Base-by-base conservation (phyloP, 2,113 vertebrate species). In the Tachysurus fulvidraco region DNA sequence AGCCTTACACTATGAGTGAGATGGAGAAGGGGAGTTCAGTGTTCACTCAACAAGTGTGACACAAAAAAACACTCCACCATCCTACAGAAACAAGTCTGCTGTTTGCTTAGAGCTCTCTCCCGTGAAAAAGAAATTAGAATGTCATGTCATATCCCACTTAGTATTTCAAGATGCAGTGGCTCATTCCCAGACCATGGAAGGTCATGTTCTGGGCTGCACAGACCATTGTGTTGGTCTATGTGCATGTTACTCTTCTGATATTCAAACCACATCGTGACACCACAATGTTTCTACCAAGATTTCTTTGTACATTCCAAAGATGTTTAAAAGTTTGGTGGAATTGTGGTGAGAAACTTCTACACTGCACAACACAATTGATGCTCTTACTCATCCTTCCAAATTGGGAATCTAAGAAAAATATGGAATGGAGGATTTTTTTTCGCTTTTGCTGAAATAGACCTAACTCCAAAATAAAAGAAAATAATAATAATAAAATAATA, bases 81-180 rank as follows among this genome's bases (percentile, higher is more conserved):
- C 88, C 85, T 86, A 78, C 57, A 87, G 87, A 83, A 90, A 87
- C 85, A 83, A 77, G 77, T 44, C 83, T 67, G n/a, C 57, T 93
- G 92, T 94, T 94, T 93, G 81, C 86, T 86, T 90, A 92, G 91
- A 90, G 89, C 86, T 86, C 87, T 94, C 92, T 93, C 93, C 93
- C 93, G 89, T 93, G 93, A 91, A 92, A 87, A 86, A 84, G 84
- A 83, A 90, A 91, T 62, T 71, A 69, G 64, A 78, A 86, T 91
- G 88, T 92, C 89, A 87, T 86, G 89, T 84, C 73, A 52, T 81
- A 85, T 76, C 83, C 59, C 67, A 77, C 50, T 62, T 85, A 81
- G 54, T 81, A 73, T 30, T 80, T 73, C 79, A 84, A 84, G 59
- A 88, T 78, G 79, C 59, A 54, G 21, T 46, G 7, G n/a, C 44